phyloP scores from a whole-genome alignment of 2,113 vertebrate species.

The Chitala chitala region DNA sequence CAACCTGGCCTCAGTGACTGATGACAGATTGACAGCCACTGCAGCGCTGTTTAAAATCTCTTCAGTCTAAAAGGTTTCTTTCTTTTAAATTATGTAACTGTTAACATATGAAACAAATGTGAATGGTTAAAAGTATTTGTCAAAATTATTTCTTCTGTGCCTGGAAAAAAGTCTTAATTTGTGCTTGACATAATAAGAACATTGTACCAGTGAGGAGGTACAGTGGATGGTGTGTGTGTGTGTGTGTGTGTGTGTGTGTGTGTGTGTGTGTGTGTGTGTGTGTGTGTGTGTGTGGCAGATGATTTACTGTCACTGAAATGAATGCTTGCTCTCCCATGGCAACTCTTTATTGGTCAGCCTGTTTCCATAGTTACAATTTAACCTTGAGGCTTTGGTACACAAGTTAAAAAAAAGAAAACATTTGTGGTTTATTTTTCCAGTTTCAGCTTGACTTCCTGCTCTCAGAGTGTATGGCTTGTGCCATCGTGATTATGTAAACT shows the following conservation, averaged over 20 bases:
- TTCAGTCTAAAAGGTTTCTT: neutral
- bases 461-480: neutral
- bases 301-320: constrained; percentile 17
- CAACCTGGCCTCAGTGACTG: neutral
- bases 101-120: too few relatives aligned
- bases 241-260: constrained; percentile 11
- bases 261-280: constrained; percentile 18
- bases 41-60: neutral
- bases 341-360: constrained; percentile 25
- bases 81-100: neutral
- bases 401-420: constrained; percentile 14
- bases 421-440: constrained; percentile 25
- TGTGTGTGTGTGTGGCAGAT: constrained; percentile 6
- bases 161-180: too few relatives aligned
- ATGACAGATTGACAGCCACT: neutral
- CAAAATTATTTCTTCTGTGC: too few relatives aligned
- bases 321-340: constrained; percentile 12
- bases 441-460: constrained; percentile 25
- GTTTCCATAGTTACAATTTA: constrained; percentile 30
- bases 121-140: too few relatives aligned
- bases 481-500: constrained; percentile 14
- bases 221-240: constrained; percentile 8
- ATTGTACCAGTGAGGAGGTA: constrained; percentile 16
- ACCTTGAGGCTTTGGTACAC: constrained; percentile 25
- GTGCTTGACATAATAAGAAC: too few relatives aligned